Conservation (phyloP, 2,888 invertebrate species). For the Nephrotoma appendiculata region DNA sequence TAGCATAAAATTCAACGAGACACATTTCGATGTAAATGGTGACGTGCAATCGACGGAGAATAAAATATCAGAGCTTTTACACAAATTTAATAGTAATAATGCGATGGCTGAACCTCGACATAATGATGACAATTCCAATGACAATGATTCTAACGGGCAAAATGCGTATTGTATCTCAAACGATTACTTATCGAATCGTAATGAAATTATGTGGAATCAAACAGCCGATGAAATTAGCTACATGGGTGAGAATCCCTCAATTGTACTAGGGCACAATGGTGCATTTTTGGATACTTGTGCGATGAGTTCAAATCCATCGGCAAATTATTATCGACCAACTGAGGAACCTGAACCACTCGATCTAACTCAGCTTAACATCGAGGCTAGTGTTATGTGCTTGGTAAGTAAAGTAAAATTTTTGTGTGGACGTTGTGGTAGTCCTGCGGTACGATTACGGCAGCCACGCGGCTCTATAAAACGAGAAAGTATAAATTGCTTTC, state of each 20-base stretch:
- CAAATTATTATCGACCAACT: slow-evolving; percentile 63
- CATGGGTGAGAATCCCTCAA: slow-evolving; percentile 16
- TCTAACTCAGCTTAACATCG: slow-evolving; percentile 70
- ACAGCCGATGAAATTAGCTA: slow-evolving; percentile 17
- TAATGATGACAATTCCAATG: neutral
- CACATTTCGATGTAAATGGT: slow-evolving; percentile 19
- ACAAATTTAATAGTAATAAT: neutral
- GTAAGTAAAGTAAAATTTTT: slow-evolving; percentile 68
- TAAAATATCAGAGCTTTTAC: neutral
- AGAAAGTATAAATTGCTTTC: slow-evolving; percentile 20
- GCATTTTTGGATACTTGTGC: slow-evolving; percentile 38
- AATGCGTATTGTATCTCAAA: neutral
- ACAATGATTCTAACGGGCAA: slow-evolving; percentile 1
- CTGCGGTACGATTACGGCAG: slow-evolving; percentile 49
- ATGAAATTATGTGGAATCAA: slow-evolving; percentile 13
- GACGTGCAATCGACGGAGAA: slow-evolving; percentile 8
- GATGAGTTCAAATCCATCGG: slow-evolving; percentile 38
- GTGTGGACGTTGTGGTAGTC: slow-evolving; percentile 58
- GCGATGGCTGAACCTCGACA: neutral
- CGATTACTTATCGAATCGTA: slow-evolving; percentile 13
- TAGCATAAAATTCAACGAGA: slow-evolving; percentile 17
- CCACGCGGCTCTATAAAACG: slow-evolving; percentile 27
- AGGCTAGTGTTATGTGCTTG: slow-evolving; percentile 75
- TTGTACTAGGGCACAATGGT: slow-evolving; percentile 17
- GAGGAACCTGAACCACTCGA: slow-evolving; percentile 78